A percentile compares a stretch with the other conserved stretches of the same genome.
phyloP scores from a whole-genome alignment of 2,888 invertebrate genomes.

The Phyto melanocephala region DNA sequence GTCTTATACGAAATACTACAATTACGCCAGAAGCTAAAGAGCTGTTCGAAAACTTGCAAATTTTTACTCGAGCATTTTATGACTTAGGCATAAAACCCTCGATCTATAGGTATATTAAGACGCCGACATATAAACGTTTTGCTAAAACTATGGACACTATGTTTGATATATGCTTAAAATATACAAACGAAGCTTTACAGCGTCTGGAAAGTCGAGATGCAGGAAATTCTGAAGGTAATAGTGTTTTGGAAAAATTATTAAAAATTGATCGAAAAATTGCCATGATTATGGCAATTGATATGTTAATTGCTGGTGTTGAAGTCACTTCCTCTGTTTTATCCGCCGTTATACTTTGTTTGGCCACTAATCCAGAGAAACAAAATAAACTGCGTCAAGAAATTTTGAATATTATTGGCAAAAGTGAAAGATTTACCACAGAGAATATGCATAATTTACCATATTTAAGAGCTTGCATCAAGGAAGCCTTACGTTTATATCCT shows the following conservation, averaged over 20 bases:
- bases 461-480: conserved; percentile 87
- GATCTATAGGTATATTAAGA: conserved; percentile 73
- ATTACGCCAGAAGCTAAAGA: conserved; percentile 58
- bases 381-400: conserved; percentile 82
- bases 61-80: conserved; percentile 59
- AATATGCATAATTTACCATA: conserved; percentile 81
- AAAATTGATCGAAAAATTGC: conserved; percentile 83
- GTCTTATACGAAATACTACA: conserved; percentile 66
- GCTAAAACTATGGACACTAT: conserved; percentile 72
- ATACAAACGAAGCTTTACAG: conserved; percentile 76
- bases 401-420: conserved; percentile 73
- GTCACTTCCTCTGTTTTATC: conserved; percentile 72
- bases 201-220: conserved; percentile 63
- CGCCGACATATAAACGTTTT: conserved; percentile 72
- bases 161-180: conserved; percentile 73
- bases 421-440: conserved; percentile 77
- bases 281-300: conserved; percentile 85
- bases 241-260: conserved; percentile 83
- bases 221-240: conserved; percentile 71
- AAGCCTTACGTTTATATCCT: conserved; percentile 83
- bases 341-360: conserved; percentile 78
- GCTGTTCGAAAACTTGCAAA: conserved; percentile 65
- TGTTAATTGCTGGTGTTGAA: conserved; percentile 86
- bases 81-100: conserved; percentile 75
- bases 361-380: conserved; percentile 84